A percentile compares a stretch with the other conserved stretches of the same genome.
phyloP scores from a whole-genome alignment of 1,140 invertebrate genomes.

The Dolichoris vasculosae region DNA sequence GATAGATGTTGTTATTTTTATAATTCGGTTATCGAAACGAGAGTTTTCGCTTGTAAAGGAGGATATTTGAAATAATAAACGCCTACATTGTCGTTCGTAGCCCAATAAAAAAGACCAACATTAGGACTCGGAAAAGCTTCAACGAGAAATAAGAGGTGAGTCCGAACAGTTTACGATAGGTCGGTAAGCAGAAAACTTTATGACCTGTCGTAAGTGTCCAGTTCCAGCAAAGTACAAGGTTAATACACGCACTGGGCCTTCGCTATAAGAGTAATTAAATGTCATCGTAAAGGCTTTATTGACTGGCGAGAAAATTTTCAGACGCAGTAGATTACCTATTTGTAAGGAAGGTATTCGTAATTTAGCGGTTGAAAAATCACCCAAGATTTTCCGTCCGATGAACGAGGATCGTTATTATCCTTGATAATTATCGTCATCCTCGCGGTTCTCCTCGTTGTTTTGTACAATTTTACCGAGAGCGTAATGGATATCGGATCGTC shows the following conservation, averaged over 20 bases:
- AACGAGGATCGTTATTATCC: too few relatives aligned
- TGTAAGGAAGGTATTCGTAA: too few relatives aligned
- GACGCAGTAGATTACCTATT: not conserved
- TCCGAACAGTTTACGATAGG: conserved; percentile 4
- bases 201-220: not conserved
- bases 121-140: not conserved
- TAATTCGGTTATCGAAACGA: not conserved
- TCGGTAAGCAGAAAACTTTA: conserved; percentile 32
- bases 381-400: too few relatives aligned
- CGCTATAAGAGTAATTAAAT: conserved; percentile 11
- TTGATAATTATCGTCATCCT: too few relatives aligned
- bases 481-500: too few relatives aligned
- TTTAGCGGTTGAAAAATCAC: too few relatives aligned
- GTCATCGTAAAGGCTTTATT: conserved; percentile 19
- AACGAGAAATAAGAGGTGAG: not conserved
- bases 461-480: too few relatives aligned
- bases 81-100: not conserved
- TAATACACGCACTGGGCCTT: conserved; percentile 6
- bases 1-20: too few relatives aligned
- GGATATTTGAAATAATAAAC: not conserved
- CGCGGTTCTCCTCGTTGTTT: too few relatives aligned
- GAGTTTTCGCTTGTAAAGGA: not conserved
- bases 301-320: not conserved
- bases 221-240: not conserved
- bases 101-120: not conserved